Evolutionary conservation across 2,113 vertebrate genomes (phyloP).

Genomic region (Lanius collurio): DNA sequence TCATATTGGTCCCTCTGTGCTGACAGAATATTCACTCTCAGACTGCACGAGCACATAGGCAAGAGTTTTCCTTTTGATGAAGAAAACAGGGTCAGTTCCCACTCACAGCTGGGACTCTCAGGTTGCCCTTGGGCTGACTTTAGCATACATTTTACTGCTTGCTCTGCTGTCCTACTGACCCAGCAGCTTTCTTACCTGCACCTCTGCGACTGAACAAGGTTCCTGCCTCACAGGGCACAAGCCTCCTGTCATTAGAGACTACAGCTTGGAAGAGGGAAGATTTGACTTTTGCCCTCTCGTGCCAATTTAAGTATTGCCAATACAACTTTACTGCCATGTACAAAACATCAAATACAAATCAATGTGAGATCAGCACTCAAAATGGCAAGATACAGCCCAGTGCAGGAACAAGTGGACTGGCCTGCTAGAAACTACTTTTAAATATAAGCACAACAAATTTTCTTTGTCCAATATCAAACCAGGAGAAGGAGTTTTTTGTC

Average conservation of each 20-base stretch:
- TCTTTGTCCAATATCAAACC: background rate
- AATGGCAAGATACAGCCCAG: background rate
- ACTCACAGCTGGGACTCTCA: background rate
- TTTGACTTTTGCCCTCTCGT: background rate
- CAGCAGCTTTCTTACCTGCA: background rate
- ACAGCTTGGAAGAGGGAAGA: background rate
- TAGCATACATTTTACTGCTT: background rate
- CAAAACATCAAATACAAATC: background rate
- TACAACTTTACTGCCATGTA: fast-evolving
- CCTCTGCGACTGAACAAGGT: background rate
- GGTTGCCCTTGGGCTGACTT: background rate
- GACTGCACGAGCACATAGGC: background rate
- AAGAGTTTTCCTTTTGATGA: background rate
- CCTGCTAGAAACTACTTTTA: background rate
- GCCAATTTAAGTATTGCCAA: background rate
- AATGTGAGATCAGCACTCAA: background rate
- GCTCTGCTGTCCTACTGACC: background rate
- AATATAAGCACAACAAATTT: background rate
- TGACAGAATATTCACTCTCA: background rate
- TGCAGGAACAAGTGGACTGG: background rate
- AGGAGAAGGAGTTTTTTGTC: background rate
- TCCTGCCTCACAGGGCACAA: background rate
- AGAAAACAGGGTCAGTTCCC: background rate
- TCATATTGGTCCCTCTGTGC: background rate
- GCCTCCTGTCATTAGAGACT: background rate